Conservation (phyloP, 2,797 vertebrate genomes). For the Gymnocypris eckloni region DNA sequence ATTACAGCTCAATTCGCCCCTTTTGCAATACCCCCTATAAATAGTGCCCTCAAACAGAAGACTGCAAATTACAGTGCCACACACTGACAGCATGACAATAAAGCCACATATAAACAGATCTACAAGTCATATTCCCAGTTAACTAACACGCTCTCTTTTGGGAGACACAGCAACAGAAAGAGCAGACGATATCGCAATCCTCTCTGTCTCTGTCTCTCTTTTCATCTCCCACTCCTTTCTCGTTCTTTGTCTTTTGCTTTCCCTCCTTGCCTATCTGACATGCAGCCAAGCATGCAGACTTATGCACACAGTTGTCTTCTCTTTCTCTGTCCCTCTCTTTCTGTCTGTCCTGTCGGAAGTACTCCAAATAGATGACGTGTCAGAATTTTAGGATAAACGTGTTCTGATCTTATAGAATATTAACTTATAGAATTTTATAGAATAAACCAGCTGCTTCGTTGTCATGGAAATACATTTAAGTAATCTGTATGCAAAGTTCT, state of each 20-base stretch:
- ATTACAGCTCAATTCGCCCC: slow-evolving; percentile 43
- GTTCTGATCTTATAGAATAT: slow-evolving; percentile 74
- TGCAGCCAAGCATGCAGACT: slow-evolving; percentile 59
- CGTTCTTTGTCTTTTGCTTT: slow-evolving; percentile 36
- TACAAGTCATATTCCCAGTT: slow-evolving; percentile 57
- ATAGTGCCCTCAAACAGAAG: slow-evolving; percentile 48
- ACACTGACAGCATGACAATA: slow-evolving; percentile 76
- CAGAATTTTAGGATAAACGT: slow-evolving; percentile 52
- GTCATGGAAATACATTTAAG: slow-evolving; percentile 79
- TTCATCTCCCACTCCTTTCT: slow-evolving; percentile 42
- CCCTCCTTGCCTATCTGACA: slow-evolving; percentile 45
- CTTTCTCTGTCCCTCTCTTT: slow-evolving; percentile 32
- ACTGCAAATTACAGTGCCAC: slow-evolving; percentile 61
- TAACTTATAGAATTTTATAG: slow-evolving; percentile 67
- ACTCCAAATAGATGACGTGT: slow-evolving; percentile 52
- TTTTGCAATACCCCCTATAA: slow-evolving; percentile 50
- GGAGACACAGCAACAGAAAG: slow-evolving; percentile 55
- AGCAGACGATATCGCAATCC: slow-evolving; percentile 50
- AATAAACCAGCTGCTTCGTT: slow-evolving; percentile 82
- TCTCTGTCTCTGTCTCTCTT: slow-evolving; percentile 41
- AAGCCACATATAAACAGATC: slow-evolving; percentile 61
- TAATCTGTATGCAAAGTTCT: slow-evolving; percentile 85
- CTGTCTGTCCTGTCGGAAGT: slow-evolving; percentile 45
- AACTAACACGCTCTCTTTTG: slow-evolving; percentile 35
- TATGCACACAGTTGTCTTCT: slow-evolving; percentile 54